Conservation (phyloP, 2,888 invertebrate species). For the Patella caerulea region DNA sequence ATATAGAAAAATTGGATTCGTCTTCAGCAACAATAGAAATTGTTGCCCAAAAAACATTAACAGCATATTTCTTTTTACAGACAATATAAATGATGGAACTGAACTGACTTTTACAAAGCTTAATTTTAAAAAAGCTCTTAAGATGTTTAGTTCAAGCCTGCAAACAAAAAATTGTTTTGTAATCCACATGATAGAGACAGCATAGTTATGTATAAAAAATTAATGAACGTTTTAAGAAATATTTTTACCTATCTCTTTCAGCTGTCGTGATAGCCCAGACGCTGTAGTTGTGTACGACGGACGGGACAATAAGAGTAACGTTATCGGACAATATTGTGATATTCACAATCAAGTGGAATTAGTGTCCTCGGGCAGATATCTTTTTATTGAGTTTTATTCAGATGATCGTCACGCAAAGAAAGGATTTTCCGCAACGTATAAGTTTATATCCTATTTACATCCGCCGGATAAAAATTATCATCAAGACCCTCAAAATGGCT, state of each 20-base stretch:
- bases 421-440: conserved; percentile 59
- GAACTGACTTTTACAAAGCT: too few species aligned
- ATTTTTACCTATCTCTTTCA: conserved; percentile 31
- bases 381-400: conserved; percentile 57
- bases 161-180: too few species aligned
- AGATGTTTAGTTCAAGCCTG: too few species aligned
- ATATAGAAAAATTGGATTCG: too few species aligned
- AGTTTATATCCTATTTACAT: conserved; percentile 37
- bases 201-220: too few species aligned
- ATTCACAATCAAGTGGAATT: conserved; percentile 49
- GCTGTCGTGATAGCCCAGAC: conserved; percentile 54
- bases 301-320: conserved; percentile 37
- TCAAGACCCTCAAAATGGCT: conserved; percentile 9
- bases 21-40: too few species aligned
- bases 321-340: conserved; percentile 53
- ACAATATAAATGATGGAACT: too few species aligned
- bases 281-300: conserved; percentile 58
- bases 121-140: too few species aligned
- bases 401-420: conserved; percentile 49
- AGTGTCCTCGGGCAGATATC: conserved; percentile 47
- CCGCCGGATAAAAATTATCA: conserved; percentile 19
- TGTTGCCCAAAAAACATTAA: too few species aligned
- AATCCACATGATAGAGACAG: too few species aligned
- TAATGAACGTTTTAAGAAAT: too few species aligned
- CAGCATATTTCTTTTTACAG: too few species aligned